phyloP scores from a whole-genome alignment of 2,888 invertebrate genomes.

The Drosophila anomelani region DNA sequence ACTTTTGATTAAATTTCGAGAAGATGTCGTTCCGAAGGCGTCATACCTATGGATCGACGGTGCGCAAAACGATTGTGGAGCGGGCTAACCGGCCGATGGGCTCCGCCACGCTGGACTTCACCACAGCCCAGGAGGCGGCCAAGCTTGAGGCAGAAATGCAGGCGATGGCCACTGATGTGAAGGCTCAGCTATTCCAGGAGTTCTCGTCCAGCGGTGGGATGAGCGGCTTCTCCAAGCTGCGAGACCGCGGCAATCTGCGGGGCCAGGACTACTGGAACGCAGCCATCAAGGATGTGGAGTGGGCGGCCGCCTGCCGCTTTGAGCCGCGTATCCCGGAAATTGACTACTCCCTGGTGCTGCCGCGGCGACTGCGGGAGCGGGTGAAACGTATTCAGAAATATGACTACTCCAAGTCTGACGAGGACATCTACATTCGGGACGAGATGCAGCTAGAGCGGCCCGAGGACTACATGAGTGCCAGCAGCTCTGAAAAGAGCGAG shows the following conservation, averaged over 20 bases:
- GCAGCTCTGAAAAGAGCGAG: slow-evolving; percentile 51
- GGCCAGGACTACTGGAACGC: slow-evolving; percentile 77
- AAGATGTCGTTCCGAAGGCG: slow-evolving; percentile 3
- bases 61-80: slow-evolving; percentile 31
- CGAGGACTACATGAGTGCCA: slow-evolving; percentile 52
- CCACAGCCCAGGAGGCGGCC: not conserved
- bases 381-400: slow-evolving; percentile 80
- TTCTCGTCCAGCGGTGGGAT: slow-evolving; percentile 44
- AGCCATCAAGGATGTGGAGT: slow-evolving; percentile 79
- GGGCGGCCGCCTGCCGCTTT: slow-evolving; percentile 53
- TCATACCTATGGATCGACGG: slow-evolving; percentile 28
- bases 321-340: slow-evolving; percentile 62
- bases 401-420: slow-evolving; percentile 75
- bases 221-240: slow-evolving; percentile 53
- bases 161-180: slow-evolving; percentile 18
- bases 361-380: slow-evolving; percentile 72
- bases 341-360: slow-evolving; percentile 81
- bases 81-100: slow-evolving; percentile 23
- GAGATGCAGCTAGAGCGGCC: slow-evolving; percentile 59
- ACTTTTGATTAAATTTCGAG: not conserved
- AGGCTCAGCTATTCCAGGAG: slow-evolving; percentile 26
- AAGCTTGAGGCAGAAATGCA: not conserved
- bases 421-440: slow-evolving; percentile 71
- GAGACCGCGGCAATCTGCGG: slow-evolving; percentile 37
- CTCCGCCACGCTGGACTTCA: slow-evolving; percentile 29